Conservation (phyloP, 2,113 vertebrate genomes). For the Aphyosemion australe region DNA sequence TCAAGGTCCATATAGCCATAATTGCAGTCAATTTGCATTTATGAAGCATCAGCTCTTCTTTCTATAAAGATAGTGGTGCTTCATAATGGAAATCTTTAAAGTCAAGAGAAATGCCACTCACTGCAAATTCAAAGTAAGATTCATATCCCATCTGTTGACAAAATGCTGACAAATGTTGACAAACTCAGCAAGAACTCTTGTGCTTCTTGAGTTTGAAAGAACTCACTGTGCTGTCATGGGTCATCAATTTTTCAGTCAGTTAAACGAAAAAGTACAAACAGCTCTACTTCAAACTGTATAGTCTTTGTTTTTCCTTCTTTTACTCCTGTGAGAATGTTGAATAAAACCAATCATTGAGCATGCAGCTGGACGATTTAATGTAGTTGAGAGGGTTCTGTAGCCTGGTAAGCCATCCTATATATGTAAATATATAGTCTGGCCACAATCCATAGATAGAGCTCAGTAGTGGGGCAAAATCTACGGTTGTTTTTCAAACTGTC, state of each 20-base stretch:
- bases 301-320: not conserved
- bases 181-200: not conserved
- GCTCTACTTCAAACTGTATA: not conserved
- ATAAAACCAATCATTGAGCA: not conserved
- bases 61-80: not conserved
- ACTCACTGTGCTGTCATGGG: not conserved
- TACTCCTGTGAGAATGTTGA: not conserved
- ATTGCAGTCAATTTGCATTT: conserved; percentile 6
- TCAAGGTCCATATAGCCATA: conserved; percentile 18
- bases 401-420: too few relatives aligned
- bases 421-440: too few relatives aligned
- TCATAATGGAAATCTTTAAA: not conserved
- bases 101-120: not conserved
- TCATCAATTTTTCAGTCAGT: not conserved
- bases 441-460: too few relatives aligned
- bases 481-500: too few relatives aligned
- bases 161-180: not conserved
- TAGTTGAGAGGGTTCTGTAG: too few relatives aligned
- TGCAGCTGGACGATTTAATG: too few relatives aligned
- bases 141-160: not conserved
- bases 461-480: too few relatives aligned
- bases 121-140: not conserved
- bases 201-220: not conserved
- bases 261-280: not conserved
- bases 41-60: not conserved